These are phyloP conservation scores for Stramonita haemastoma DNA, from an alignment of 2,888 invertebrate species.

Conservation along the genomic window DNA sequence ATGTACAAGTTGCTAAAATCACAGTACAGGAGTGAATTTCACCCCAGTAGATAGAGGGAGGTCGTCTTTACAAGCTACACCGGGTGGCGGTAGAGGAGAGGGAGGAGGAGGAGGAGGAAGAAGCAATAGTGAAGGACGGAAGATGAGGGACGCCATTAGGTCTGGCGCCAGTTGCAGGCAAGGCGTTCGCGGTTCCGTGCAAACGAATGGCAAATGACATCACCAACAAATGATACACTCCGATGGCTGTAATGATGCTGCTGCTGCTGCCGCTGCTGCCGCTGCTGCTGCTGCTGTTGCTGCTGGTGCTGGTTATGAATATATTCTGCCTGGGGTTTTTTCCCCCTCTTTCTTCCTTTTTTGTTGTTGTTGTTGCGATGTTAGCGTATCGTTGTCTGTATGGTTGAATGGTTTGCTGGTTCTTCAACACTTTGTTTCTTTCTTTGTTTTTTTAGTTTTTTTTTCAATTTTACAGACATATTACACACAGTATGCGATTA, in stretches of 20 bases:
- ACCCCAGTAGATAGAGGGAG: too few relatives aligned
- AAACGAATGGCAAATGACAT: conserved; percentile 23
- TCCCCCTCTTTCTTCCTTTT: neutral
- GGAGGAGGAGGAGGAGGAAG: too few relatives aligned
- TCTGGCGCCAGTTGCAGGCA: neutral
- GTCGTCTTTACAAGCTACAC: too few relatives aligned
- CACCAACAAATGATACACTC: conserved; percentile 13
- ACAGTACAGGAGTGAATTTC: too few relatives aligned
- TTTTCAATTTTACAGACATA: neutral
- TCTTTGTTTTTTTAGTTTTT: neutral
- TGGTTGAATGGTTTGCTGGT: too few relatives aligned
- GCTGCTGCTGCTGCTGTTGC: neutral
- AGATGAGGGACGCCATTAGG: neutral
- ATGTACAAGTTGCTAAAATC: too few relatives aligned
- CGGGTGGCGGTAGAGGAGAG: too few relatives aligned
- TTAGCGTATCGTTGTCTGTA: neutral
- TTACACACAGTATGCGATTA: too few relatives aligned
- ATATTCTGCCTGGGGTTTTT: neutral
- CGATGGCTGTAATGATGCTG: conserved; percentile 1
- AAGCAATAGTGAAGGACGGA: neutral
- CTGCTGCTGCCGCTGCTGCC: neutral
- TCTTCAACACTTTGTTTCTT: neutral
- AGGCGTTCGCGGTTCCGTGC: neutral
- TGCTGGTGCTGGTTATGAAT: neutral
- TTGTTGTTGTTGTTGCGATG: neutral